phyloP scores from a whole-genome alignment of 2,797 vertebrate species.

The Enteromius afrohamiltoni region DNA sequence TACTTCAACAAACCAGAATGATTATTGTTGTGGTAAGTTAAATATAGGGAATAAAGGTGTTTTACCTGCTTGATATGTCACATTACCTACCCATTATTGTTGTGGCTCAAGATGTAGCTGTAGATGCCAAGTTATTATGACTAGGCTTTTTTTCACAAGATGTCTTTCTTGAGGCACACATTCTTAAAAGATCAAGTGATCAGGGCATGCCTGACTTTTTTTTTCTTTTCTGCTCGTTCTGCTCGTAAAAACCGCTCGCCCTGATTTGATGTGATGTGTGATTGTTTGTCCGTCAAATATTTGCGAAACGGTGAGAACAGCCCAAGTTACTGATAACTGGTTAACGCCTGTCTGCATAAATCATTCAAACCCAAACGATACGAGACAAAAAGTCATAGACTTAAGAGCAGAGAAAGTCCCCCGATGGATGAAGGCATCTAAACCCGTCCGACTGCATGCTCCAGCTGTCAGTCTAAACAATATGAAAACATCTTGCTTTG shows the following conservation, averaged over 20 bases:
- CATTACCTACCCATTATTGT: background rate
- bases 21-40: background rate
- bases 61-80: background rate
- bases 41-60: background rate
- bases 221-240: too few relatives aligned
- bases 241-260: background rate
- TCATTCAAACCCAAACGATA: background rate
- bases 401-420: background rate
- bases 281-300: slow-evolving; percentile 28
- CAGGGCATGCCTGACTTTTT: background rate
- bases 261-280: background rate
- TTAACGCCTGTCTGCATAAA: background rate
- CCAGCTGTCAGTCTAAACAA: background rate
- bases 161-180: background rate
- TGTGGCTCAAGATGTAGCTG: too few relatives aligned
- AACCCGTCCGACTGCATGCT: slow-evolving; percentile 22
- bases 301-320: background rate
- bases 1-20: too few relatives aligned
- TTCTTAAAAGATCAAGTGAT: background rate
- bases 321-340: background rate
- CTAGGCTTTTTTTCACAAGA: background rate
- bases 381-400: background rate
- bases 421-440: slow-evolving; percentile 2
- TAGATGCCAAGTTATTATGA: background rate
- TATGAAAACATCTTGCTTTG: slow-evolving; percentile 39